Evolutionary conservation across 37 sponge, comb jelly and placozoan species (phyloP), one percentile per base, ranked within the genome.

Genomic region (Diacarnus erythraeanus): DNA sequence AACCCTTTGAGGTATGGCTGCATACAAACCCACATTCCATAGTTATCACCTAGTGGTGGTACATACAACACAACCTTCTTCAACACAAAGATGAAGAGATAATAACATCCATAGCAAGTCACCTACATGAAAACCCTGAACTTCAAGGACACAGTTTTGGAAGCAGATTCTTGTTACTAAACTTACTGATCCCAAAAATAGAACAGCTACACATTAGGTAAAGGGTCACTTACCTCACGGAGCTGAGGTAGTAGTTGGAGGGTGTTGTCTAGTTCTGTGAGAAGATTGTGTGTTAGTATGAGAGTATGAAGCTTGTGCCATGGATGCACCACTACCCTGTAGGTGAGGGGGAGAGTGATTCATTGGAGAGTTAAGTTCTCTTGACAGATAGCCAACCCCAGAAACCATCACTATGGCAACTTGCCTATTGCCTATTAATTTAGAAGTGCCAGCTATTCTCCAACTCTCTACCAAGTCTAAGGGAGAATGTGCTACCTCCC

Each of bases 291-390:
- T 25, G 86, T 76, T 63, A 93, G 80, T 31, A 65, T 80, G 43
- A 93, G 81, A 8, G 63, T 70, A 47, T 71, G 83, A 17, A 93
- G 90, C 44, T n/a, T 47, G 70, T 86, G 77, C 94, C 94, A 93
- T 1, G 94, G 90, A 42, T 89, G 94, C 20, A 93, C 81, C 61
- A 93, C 82, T 20, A 89, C 74, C 78, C 90, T 89, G 60, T 27
- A 56, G 29, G 74, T 30, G 26, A 35, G 69, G 31, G 71, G 25
- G 64, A 29, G 64, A 6, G 64, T n/a, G n/a, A n/a, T n/a, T n/a
- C n/a, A n/a, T n/a, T n/a, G n/a, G n/a, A n/a, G n/a, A n/a, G n/a
- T n/a, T n/a, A n/a, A n/a, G n/a, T n/a, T n/a, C n/a, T n/a, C n/a
- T n/a, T n/a, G n/a, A n/a, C n/a, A n/a, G n/a, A n/a, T n/a, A n/a